Percentiles rank a stretch among this genome's conserved stretches.
Evolutionary conservation across 2,113 vertebrate genomes (phyloP).

Genomic region (Elaphurus davidianus): DNA sequence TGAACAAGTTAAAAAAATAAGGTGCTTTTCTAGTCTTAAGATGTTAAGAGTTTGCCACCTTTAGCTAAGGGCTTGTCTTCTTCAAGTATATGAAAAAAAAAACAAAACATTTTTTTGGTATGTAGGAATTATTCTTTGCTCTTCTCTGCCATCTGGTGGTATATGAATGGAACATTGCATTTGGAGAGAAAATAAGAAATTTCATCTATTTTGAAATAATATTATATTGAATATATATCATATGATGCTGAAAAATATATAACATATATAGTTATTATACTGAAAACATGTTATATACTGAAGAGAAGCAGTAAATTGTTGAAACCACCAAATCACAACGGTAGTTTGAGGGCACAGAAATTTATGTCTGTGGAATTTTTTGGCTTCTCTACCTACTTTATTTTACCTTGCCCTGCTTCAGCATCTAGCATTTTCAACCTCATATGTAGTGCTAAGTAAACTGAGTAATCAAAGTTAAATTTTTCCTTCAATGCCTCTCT

Average conservation of each 20-base stretch:
- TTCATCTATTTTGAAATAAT: neutral
- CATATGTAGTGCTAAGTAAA: neutral
- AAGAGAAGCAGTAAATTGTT: neutral
- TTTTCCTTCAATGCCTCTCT: neutral
- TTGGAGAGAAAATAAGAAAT: neutral
- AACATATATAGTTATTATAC: neutral
- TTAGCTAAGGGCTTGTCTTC: neutral
- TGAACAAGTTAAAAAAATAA: neutral
- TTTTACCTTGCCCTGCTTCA: neutral
- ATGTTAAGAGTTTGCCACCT: neutral
- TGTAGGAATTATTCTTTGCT: slow-evolving; percentile 62
- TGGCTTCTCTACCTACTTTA: neutral
- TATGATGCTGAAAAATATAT: neutral
- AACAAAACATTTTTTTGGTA: neutral
- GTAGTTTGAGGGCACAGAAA: neutral
- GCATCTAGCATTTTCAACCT: neutral
- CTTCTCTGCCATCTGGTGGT: slow-evolving; percentile 82
- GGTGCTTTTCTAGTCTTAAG: neutral
- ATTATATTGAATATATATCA: neutral
- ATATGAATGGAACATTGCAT: neutral
- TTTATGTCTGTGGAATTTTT: neutral
- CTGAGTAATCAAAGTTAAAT: neutral
- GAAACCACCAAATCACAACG: neutral
- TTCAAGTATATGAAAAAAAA: neutral
- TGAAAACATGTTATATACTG: neutral